Percentiles rank a stretch among this genome's conserved stretches.
Conservation (phyloP, 2,113 vertebrate genomes). For the Myotis yumanensis region DNA sequence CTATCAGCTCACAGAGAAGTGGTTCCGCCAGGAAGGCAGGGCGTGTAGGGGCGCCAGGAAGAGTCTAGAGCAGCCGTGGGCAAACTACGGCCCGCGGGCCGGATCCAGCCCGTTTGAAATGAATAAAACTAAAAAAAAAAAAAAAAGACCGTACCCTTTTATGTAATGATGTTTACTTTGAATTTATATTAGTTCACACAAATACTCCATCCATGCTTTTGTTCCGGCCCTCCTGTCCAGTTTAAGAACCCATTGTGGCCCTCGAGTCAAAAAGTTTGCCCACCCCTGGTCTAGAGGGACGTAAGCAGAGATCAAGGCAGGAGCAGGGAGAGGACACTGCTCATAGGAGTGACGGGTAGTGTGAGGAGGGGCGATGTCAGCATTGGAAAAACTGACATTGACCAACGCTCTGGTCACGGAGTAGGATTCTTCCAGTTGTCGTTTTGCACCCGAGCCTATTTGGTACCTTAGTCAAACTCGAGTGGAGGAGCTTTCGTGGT, state of each 20-base stretch:
- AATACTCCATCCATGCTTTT: too few relatives aligned
- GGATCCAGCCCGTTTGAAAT: too few relatives aligned
- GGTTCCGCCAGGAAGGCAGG: neutral
- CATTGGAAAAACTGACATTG: neutral
- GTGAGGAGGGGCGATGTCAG: neutral
- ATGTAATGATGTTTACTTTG: too few relatives aligned
- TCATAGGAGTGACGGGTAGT: neutral
- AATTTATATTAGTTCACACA: too few relatives aligned
- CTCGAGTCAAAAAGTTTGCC: too few relatives aligned
- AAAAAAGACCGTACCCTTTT: too few relatives aligned
- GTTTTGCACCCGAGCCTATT: neutral
- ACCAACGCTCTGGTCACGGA: neutral
- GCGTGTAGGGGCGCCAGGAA: neutral
- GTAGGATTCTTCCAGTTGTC: neutral
- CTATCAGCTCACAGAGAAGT: neutral
- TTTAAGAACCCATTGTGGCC: too few relatives aligned
- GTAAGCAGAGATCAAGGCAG: neutral
- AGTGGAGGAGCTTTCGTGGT: neutral
- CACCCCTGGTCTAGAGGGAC: neutral
- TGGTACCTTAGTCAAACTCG: neutral
- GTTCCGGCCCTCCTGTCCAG: too few relatives aligned
- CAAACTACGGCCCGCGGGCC: too few relatives aligned
- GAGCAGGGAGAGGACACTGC: neutral
- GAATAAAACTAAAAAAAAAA: too few relatives aligned
- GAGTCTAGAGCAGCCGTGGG: neutral